Base-by-base conservation (phyloP, 1,140 invertebrate genomes). In the Steinernema feltiae region DNA sequence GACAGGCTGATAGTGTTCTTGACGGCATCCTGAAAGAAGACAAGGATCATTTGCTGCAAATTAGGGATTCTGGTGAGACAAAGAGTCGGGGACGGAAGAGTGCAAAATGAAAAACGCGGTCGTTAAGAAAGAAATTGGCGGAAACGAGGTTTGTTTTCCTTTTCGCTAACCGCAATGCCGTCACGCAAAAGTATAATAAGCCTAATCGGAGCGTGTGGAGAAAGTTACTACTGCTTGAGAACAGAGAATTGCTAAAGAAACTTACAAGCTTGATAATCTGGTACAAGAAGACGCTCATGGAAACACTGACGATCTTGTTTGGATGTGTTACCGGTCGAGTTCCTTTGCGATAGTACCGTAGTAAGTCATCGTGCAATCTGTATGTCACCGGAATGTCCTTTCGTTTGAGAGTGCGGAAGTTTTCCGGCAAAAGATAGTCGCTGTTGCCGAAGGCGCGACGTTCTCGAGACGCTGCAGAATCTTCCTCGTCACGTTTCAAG, bases 351-450 rank as follows among this genome's bases (percentile, higher is more conserved):
- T 81, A 81, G 76, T 79, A 81, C 48, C 78, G 72, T 30, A 82
- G 73, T 17, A 82, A 73, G 70, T 82, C 80, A 53, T 86, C 83
- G 70, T 85, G 84, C 31, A 85, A 70, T 70, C 84, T 72, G 76
- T 85, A 85, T 18, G 84, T 86, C 1, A 86, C 85, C 1, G 84
- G 84, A 48, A 86, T 83, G 32, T 85, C 84, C 41, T 84, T 80
- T 31, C 84, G 53, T 24, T 79, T 30, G 0, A 85, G 72, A 17
- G 84, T 81, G 53, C 82, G 69, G 29, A 80, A 82, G 31, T 80
- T 78, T 41, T 79, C 73, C 1, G 79, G 79, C n/a, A 80, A 35
- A 29, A 80, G 18, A 29, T 80, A 78, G 41, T 80, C 79, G 27
- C 75, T 76, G 24, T 70, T 77, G 18, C 78, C 78, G 70, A 80